Conservation (phyloP, 2,888 invertebrate genomes). For the Ornithoptera priamus region DNA sequence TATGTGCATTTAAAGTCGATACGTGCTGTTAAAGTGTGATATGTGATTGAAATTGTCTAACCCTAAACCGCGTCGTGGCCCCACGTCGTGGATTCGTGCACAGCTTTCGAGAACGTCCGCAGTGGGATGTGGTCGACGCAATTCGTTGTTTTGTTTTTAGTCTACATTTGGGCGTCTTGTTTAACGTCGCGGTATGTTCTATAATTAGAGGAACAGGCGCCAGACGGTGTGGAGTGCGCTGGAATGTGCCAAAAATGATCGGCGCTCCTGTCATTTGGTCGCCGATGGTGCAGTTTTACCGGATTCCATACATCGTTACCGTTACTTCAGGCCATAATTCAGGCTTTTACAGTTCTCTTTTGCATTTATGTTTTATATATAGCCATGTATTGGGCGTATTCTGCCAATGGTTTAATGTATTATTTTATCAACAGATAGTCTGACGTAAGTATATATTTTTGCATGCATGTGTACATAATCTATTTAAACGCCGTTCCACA, state of each 20-base stretch:
- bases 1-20: constrained; percentile 69
- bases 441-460: constrained; percentile 44
- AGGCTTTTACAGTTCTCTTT: constrained; percentile 29
- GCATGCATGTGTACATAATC: constrained; percentile 39
- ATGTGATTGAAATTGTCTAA: constrained; percentile 75
- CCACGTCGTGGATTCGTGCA: constrained; percentile 73
- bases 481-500: constrained; percentile 33
- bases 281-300: constrained; percentile 35
- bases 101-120: constrained; percentile 74
- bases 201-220: constrained; percentile 70
- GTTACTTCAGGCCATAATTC: constrained; percentile 36
- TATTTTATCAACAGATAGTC: constrained; percentile 42
- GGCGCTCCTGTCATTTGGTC: constrained; percentile 41
- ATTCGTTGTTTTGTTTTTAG: constrained; percentile 74
- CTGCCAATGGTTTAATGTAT: constrained; percentile 44
- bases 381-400: constrained; percentile 36
- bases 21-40: constrained; percentile 72
- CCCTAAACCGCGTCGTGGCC: constrained; percentile 78
- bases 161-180: constrained; percentile 71
- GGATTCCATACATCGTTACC: constrained; percentile 39
- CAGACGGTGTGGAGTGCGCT: constrained; percentile 62
- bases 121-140: constrained; percentile 61
- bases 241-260: constrained; percentile 55
- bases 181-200: constrained; percentile 77
- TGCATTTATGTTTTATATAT: constrained; percentile 31